Conservation (phyloP, 2,113 vertebrate species). For the Athene noctua region DNA sequence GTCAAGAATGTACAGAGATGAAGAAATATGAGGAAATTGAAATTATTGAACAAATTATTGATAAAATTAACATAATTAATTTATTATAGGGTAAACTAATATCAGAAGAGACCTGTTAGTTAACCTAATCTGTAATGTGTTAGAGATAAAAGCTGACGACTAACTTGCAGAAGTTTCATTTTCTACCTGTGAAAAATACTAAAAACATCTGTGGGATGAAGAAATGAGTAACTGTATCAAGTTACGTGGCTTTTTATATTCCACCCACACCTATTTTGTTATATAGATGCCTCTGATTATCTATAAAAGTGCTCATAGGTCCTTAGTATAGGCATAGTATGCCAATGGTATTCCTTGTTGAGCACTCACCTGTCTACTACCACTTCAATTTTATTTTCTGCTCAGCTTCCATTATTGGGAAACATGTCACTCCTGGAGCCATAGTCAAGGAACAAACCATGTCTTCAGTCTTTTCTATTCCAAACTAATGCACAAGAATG, state of each 20-base stretch:
- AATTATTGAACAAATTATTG: neutral
- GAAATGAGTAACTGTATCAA: neutral
- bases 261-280: neutral
- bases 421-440: conserved; percentile 4
- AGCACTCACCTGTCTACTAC: neutral
- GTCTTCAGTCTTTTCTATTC: conserved; percentile 5
- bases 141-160: neutral
- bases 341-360: neutral
- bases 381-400: conserved; percentile 37
- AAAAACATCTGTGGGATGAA: neutral
- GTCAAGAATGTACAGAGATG: neutral
- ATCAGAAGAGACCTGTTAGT: neutral
- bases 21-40: neutral
- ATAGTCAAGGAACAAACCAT: neutral
- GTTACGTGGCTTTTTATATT: neutral
- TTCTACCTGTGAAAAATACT: neutral
- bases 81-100: neutral
- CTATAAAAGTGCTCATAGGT: neutral
- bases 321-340: neutral
- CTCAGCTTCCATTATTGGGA: neutral
- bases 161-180: neutral
- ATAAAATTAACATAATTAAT: neutral
- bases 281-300: neutral
- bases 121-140: rapidly evolving
- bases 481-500: conserved; percentile 37